Evolutionary conservation across 2,797 vertebrate genomes (phyloP), one percentile per base, ranked within the genome.

Genomic region (Hydrocynus forskahlii): DNA sequence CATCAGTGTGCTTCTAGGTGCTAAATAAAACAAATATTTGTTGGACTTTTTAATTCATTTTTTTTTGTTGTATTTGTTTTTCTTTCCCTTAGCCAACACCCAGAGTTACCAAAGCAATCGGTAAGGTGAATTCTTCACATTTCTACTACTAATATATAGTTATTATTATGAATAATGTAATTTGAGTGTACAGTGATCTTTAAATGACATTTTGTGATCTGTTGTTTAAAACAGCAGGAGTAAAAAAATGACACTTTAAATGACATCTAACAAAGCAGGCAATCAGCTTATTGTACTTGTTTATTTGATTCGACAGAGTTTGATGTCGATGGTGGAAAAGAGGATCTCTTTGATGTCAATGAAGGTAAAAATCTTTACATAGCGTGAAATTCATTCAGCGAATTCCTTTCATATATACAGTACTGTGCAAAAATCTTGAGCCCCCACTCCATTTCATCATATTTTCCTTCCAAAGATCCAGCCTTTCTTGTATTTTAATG

Each of bases 271-370:
- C 1, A 1, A 40, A 66, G 63, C 6, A 2, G 19, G 2, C 10
- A 48, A 2, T 62, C 0, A 43, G 19, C 6, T n/a, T 4, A 50
- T 25, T 10, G 19, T 64, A 48, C 1, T 19, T 14, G 10, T 48
- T 68, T 14, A 17, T 66, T 40, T 66, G 10, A 23, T 82, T 74
- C 73, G 8, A 35, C 90, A 96, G 94, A 96, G 81, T 88, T 93
- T 88, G 94, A 97, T 16, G 74, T 97, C 59, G 97, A 99, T 14
- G 92, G 87, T 71, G 96, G 96, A 89, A 85, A 85, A 73, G 92
- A 97, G 80, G 97, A 98, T 86, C 96, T 99, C 89, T 96, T 97
- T 52, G 93, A 98, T 86, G 96, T 98, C 84, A 99, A 99, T 87
- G 92, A 96, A 95, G 97, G 97, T 97, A 88, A 80, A 67, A 21